Percentiles rank a stretch among this genome's conserved stretches.
These are phyloP conservation scores for Bimastos eiseni DNA, from an alignment of 2,888 invertebrate genomes.

Conservation along the genomic window DNA sequence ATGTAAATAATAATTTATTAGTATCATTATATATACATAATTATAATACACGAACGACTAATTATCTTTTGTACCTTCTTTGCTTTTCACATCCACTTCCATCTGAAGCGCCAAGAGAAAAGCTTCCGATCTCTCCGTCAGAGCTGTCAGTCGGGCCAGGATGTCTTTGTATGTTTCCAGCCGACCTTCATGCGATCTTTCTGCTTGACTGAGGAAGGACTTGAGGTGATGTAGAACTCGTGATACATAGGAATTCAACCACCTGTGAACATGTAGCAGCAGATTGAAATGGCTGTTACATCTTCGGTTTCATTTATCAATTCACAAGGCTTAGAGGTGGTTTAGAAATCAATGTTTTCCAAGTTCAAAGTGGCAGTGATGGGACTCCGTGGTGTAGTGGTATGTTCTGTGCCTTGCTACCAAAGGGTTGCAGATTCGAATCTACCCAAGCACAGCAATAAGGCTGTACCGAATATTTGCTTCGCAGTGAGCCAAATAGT, in stretches of 20 bases:
- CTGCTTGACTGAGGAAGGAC: conserved; percentile 39
- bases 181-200: conserved; percentile 37
- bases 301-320: background rate
- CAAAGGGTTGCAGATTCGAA: too few species aligned
- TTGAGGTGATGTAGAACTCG: conserved; percentile 38
- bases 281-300: background rate
- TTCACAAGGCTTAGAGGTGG: background rate
- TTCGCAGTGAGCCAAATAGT: too few species aligned
- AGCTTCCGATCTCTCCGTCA: conserved; percentile 32
- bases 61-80: conserved; percentile 21
- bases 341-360: background rate
- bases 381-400: too few species aligned
- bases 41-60: background rate
- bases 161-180: conserved; percentile 37
- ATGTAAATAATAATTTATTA: background rate
- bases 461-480: too few species aligned
- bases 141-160: conserved; percentile 29
- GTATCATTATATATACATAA: background rate
- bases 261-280: conserved; percentile 30
- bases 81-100: conserved; percentile 36
- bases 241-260: conserved; percentile 35
- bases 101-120: conserved; percentile 32
- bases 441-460: too few species aligned
- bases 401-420: too few species aligned
- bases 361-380: background rate